Evolutionary conservation across 2,888 invertebrate species (phyloP).

Genomic region (Drosophila anomalata): DNA sequence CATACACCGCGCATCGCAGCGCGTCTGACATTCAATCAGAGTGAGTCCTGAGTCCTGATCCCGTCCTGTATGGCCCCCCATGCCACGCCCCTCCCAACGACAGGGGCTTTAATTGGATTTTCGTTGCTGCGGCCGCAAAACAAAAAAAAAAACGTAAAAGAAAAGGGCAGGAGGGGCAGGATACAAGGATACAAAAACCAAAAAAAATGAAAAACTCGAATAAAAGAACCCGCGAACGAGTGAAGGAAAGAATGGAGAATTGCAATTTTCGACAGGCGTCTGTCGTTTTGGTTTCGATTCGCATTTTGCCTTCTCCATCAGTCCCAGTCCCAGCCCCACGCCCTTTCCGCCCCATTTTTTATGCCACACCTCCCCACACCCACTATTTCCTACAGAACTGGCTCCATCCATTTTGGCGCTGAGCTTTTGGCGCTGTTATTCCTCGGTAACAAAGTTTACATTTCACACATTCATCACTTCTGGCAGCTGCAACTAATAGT

Average conservation of each 20-base stretch:
- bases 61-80: conserved; percentile 5
- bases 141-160: conserved; percentile 31
- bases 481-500: conserved; percentile 80
- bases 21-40: conserved; percentile 76
- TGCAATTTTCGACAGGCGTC: conserved; percentile 80
- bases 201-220: conserved; percentile 14
- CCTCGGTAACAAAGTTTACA: conserved; percentile 79
- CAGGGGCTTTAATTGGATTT: conserved; percentile 80
- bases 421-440: conserved; percentile 74
- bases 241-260: conserved; percentile 50
- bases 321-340: neutral
- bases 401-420: conserved; percentile 41
- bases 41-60: conserved; percentile 29
- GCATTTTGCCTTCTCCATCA: conserved; percentile 24
- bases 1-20: conserved; percentile 61
- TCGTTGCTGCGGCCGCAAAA: conserved; percentile 63
- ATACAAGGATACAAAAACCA: neutral
- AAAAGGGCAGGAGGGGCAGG: conserved; percentile 17
- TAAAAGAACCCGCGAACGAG: conserved; percentile 31
- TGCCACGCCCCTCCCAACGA: conserved; percentile 71
- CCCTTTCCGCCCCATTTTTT: conserved; percentile 11
- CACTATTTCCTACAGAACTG: conserved; percentile 25
- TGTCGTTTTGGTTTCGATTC: conserved; percentile 61
- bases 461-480: conserved; percentile 80
- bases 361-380: conserved; percentile 2